Percentiles rank a stretch among this genome's conserved stretches.
These are phyloP conservation scores for Noctua fimbriata DNA, from an alignment of 2,888 invertebrate species.

Conservation along the genomic window DNA sequence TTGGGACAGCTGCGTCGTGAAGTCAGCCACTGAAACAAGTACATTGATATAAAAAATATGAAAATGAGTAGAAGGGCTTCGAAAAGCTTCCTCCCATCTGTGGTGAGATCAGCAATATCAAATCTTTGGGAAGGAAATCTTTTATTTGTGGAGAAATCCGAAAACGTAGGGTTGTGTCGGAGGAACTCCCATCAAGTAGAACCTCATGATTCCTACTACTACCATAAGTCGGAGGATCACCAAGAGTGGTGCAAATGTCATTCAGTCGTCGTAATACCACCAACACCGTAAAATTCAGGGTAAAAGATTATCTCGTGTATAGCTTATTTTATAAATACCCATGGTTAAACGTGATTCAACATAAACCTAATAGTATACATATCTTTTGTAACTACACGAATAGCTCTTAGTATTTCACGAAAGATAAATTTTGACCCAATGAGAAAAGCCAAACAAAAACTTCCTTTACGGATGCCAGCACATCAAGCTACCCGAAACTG, in stretches of 20 bases:
- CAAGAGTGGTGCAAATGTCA: neutral
- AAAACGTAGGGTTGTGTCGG: neutral
- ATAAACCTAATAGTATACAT: neutral
- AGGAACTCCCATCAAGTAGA: neutral
- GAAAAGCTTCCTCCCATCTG: neutral
- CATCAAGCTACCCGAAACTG: too few relatives aligned
- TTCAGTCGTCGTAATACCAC: neutral
- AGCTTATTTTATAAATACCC: too few relatives aligned
- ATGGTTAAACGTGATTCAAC: neutral
- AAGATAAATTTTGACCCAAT: neutral
- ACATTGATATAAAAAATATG: neutral
- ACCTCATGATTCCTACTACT: neutral
- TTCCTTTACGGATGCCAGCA: too few relatives aligned
- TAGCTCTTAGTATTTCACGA: neutral
- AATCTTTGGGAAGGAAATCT: neutral
- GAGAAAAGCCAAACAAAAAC: neutral
- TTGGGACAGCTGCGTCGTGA: conserved; percentile 96
- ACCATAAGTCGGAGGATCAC: neutral
- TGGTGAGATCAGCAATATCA: neutral
- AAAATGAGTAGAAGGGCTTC: neutral
- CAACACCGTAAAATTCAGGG: neutral
- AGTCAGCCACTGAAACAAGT: conserved; percentile 95
- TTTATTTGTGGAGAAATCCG: neutral
- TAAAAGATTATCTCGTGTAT: neutral
- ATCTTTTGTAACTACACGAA: neutral